phyloP scores from a whole-genome alignment of 2,888 invertebrate species.

The Ennomos erosarius region DNA sequence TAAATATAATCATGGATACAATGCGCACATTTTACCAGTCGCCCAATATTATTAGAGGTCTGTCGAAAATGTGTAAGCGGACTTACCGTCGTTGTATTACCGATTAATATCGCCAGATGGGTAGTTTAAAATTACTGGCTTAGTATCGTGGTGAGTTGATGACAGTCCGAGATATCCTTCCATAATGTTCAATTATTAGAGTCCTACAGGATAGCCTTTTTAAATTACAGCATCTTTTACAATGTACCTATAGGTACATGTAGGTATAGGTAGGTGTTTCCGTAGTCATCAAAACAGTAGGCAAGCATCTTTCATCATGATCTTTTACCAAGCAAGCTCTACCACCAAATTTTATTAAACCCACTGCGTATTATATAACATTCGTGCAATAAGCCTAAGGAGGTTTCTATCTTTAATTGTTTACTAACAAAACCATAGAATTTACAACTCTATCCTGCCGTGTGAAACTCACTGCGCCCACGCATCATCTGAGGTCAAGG shows the following conservation, averaged over 20 bases:
- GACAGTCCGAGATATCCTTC: constrained; percentile 3
- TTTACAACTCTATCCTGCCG: constrained; percentile 28
- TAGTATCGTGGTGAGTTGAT: constrained; percentile 2
- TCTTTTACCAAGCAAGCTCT: too few species aligned
- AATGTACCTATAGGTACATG: too few species aligned
- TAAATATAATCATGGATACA: too few species aligned
- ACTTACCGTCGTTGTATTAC: background rate
- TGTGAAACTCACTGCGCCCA: constrained; percentile 48
- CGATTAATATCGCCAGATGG: background rate
- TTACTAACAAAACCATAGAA: constrained; percentile 18
- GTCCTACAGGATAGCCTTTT: constrained; percentile 7
- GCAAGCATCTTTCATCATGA: too few species aligned
- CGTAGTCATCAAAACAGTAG: background rate
- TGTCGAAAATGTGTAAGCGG: background rate
- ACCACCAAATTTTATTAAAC: too few species aligned
- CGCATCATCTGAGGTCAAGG: constrained; percentile 54
- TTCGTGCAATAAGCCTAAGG: background rate
- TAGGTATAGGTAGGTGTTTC: too few species aligned
- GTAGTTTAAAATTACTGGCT: constrained; percentile 13
- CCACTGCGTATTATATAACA: background rate
- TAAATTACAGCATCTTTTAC: background rate
- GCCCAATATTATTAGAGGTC: too few species aligned
- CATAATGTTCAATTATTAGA: background rate
- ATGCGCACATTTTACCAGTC: too few species aligned
- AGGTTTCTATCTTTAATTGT: constrained; percentile 19